phyloP scores from a whole-genome alignment of 2,888 invertebrate species.

The Coelopa pilipes region DNA sequence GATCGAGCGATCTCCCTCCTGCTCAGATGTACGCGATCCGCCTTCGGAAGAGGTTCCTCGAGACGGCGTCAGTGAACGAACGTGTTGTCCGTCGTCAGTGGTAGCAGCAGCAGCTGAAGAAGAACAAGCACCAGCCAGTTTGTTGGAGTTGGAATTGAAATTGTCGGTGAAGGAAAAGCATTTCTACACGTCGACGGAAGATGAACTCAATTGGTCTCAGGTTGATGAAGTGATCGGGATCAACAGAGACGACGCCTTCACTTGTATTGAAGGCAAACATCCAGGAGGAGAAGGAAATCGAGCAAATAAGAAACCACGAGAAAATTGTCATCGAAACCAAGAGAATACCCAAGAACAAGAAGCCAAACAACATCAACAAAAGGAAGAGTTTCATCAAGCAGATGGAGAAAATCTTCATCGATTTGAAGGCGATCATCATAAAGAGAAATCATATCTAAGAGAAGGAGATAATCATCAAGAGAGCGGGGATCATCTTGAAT shows the following conservation, averaged over 20 bases:
- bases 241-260: constrained; percentile 12
- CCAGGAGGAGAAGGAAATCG: too few species aligned
- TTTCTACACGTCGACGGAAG: constrained; percentile 7
- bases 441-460: too few species aligned
- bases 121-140: constrained; percentile 8
- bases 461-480: background rate
- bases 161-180: constrained; percentile 31
- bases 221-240: constrained; percentile 24
- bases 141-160: constrained; percentile 33
- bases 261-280: background rate
- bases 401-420: too few species aligned
- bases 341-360: constrained; percentile 20
- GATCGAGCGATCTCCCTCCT: constrained; percentile 28
- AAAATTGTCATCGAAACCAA: too few species aligned
- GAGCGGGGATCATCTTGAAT: background rate
- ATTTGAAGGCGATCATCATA: too few species aligned
- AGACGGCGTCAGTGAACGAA: constrained; percentile 31
- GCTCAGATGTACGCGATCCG: constrained; percentile 62
- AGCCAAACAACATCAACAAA: constrained; percentile 14
- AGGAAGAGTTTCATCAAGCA: background rate
- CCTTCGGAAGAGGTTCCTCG: constrained; percentile 55
- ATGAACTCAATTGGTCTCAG: constrained; percentile 33
- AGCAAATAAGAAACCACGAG: background rate
- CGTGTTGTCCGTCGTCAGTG: constrained; percentile 4
- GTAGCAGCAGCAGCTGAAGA: constrained; percentile 12